Evolutionary conservation across 1,140 invertebrate species (phyloP).

Genomic region (Diabrotica virgifera): DNA sequence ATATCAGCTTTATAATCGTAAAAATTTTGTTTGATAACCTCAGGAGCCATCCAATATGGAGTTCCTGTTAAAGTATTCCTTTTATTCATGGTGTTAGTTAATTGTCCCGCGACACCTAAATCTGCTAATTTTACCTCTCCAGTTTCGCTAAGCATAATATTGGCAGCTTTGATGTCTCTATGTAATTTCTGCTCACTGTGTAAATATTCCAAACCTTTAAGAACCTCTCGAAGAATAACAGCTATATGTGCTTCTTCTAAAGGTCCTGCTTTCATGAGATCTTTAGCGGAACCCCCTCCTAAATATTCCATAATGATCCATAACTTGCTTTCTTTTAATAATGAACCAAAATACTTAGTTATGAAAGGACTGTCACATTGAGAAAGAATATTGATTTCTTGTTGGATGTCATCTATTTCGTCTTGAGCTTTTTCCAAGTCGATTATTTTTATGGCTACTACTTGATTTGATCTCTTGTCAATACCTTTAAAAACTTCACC

Average conservation of each 20-base stretch:
- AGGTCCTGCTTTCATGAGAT: constrained; percentile 97
- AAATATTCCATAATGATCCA: constrained; percentile 99
- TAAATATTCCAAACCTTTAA: constrained; percentile 98
- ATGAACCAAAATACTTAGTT: constrained; percentile 3
- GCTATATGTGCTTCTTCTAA: constrained; percentile 99
- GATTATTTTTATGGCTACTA: constrained; percentile 14
- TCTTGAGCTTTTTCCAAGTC: constrained; percentile 10
- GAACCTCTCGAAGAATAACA: constrained; percentile 95
- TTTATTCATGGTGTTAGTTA: constrained; percentile 99
- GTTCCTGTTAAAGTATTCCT: constrained; percentile 99
- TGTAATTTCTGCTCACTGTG: constrained; percentile 98
- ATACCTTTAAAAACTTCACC: constrained; percentile 10
- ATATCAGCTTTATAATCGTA: constrained; percentile 99
- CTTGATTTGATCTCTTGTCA: constrained; percentile 4
- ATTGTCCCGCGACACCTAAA: constrained; percentile 89
- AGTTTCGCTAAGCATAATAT: constrained; percentile 96
- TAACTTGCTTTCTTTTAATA: constrained; percentile 90
- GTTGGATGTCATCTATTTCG: constrained; percentile 7
- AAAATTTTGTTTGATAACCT: constrained; percentile 98
- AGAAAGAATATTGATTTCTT: constrained; percentile 7
- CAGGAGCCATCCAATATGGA: constrained; percentile 99
- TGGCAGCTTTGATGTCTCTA: constrained; percentile 99
- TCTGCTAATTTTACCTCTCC: constrained; percentile 99
- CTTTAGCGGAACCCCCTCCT: constrained; percentile 95
- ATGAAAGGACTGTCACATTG: constrained; percentile 10